Conservation (phyloP, 2,888 invertebrate genomes). For the Plemyria rubiginata region DNA sequence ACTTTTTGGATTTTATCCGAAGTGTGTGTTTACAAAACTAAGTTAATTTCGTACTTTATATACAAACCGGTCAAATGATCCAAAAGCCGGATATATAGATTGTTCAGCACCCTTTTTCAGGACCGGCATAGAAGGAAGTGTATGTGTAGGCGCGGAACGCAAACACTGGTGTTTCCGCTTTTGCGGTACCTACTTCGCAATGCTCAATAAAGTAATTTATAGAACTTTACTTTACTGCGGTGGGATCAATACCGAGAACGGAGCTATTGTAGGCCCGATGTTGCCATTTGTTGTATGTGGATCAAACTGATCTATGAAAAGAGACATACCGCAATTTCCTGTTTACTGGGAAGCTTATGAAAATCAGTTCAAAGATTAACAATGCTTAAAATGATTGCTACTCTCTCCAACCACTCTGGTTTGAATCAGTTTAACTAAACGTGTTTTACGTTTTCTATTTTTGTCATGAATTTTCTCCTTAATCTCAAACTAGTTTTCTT, state of each 20-base stretch:
- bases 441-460: no score
- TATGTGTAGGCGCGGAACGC: constrained; percentile 70
- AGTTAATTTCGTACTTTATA: background rate
- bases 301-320: constrained; percentile 12
- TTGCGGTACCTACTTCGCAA: constrained; percentile 47
- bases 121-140: constrained; percentile 67
- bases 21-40: background rate
- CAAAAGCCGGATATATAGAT: constrained; percentile 19
- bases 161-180: constrained; percentile 68
- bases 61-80: constrained; percentile 12
- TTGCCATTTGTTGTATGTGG: constrained; percentile 31
- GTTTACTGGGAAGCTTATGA: background rate
- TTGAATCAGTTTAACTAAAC: no score
- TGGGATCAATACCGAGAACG: constrained; percentile 33
- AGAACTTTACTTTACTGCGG: constrained; percentile 39
- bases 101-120: constrained; percentile 34
- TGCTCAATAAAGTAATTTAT: constrained; percentile 53
- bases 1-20: no score
- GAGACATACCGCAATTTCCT: background rate
- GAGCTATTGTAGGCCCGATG: constrained; percentile 17
- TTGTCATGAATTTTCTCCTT: no score
- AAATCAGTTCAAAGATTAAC: no score
- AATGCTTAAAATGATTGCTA: no score
- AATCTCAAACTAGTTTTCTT: no score
- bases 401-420: no score